phyloP scores from a whole-genome alignment of 2,113 vertebrate genomes.

The Oreocharis arfaki region DNA sequence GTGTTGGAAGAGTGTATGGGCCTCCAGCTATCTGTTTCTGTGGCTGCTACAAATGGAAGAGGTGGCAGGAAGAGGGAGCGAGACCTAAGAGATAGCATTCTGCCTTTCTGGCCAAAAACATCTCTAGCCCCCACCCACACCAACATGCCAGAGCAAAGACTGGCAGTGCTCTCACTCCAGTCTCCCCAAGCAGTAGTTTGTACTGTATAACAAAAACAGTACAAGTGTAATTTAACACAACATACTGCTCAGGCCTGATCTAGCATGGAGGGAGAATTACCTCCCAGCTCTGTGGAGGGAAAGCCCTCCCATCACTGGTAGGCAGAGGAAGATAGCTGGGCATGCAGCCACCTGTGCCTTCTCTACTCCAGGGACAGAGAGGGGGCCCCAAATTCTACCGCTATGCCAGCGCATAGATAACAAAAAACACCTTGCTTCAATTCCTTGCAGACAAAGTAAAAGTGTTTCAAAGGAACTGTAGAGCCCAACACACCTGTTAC shows the following conservation, averaged over 20 bases:
- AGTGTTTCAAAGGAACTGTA: neutral
- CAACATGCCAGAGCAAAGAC: neutral
- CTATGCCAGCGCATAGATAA: neutral
- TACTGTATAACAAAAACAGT: neutral
- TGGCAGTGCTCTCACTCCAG: neutral
- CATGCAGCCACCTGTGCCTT: neutral
- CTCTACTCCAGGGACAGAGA: neutral
- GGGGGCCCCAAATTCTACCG: neutral
- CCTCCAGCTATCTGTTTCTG: neutral
- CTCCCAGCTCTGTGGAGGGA: neutral
- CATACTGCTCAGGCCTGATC: neutral
- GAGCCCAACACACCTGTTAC: neutral
- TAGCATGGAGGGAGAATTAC: neutral
- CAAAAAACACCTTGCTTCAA: neutral
- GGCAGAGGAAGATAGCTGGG: neutral
- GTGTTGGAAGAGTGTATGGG: neutral
- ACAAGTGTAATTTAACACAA: slow-evolving; percentile 32
- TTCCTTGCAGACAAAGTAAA: neutral
- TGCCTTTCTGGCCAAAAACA: neutral
- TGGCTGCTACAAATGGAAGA: neutral
- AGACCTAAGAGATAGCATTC: neutral
- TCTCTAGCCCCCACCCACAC: neutral
- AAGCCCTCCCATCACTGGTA: neutral
- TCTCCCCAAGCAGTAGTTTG: slow-evolving; percentile 14
- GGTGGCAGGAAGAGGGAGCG: neutral